Evolutionary conservation across 2,888 invertebrate species (phyloP), one percentile per base, ranked within the genome.

Genomic region (Microchrysa polita): DNA sequence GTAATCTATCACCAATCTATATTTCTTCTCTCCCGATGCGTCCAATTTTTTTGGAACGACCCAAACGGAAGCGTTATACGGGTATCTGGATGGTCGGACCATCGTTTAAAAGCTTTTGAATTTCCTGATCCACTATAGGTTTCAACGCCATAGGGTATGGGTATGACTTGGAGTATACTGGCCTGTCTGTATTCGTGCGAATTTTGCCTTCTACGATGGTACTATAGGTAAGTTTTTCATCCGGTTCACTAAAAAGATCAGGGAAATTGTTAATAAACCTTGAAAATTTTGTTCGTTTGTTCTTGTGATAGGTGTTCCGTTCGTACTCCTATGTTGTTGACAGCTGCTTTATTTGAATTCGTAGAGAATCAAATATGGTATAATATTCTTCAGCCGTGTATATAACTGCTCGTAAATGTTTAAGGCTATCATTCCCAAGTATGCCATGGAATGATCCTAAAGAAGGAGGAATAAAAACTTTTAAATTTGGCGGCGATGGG

Each of bases 391-490:
- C 14, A 40, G 72, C 34, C 10, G 59, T 52, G 52, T 72, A 16
- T 48, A 74, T 72, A 4, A 69, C 27, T 20, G 75, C 61, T 34
- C 44, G 60, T 16, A 75, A n/a, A 42, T 67, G 12, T 27, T 75
- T 75, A 1, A 74, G 44, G 5, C 27, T 74, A 14, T 77, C 75
- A 18, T 75, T 71, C 0, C 75, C 72, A 12, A 75, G 61, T 5
- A 76, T 74, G 1, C 63, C 73, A 20, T 74, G n/a, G 18, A 74
- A 71, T 5, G 71, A 57, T n/a, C 48, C 60, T 5, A 74, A 57
- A 14, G 27, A 61, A 10, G 73, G 73, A 10, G 75, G 44, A 20
- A 72, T 67, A 16, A 76, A 74, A 18, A 74, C 73, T 75, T 75
- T 74, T 16, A 74, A 18, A 69, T 73, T 73, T 60, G 7, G 44